Evolutionary conservation across 2,797 vertebrate genomes (phyloP), one percentile per base, ranked within the genome.

Genomic region (Babyrousa celebensis): DNA sequence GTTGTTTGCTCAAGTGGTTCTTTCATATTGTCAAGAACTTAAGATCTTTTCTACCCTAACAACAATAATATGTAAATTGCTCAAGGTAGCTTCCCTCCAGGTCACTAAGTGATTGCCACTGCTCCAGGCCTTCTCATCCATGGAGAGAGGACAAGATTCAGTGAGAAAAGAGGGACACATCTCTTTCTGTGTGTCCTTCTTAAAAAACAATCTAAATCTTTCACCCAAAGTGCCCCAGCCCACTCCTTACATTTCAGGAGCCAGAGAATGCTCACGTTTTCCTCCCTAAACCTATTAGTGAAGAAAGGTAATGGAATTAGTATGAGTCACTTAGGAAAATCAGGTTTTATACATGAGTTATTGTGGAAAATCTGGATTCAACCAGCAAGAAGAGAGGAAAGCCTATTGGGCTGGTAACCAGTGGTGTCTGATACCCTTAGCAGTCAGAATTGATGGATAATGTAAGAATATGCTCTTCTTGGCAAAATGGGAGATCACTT

Each of bases 191-290:
- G 16, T 16, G 15, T 79, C 20, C 32, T 93, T 74, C 85, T 62
- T 23, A 21, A 78, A 83, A 10, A 83, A 79, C 1, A 96, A 83
- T 48, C 43, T 23, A 90, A 56, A 82, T 62, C 12, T 56, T 88
- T 83, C 43, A 32, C 6, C 15, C 4, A 20, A 95, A 89, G 48
- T 56, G 7, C 77, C 5, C 79, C 12, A 67, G 67, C 12, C 12
- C 36, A 85, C 12, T 72, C 96, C 63, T 70, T 54, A 77, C 11
- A 87, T 70, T 78, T 96, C 52, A 86, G 67, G 75, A 77, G 6
- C 23, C 56, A 70, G 54, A 10, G 43, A 3, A 67, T 40, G 6
- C 16, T 77, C 72, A 82, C 36, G 12, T 27, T 75, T 27, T 12
- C 23, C 12, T 77, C 36, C 58, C 17, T 75, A 85, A 79, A 80